phyloP scores from a whole-genome alignment of 2,888 invertebrate species.

The Phasia obesa region DNA sequence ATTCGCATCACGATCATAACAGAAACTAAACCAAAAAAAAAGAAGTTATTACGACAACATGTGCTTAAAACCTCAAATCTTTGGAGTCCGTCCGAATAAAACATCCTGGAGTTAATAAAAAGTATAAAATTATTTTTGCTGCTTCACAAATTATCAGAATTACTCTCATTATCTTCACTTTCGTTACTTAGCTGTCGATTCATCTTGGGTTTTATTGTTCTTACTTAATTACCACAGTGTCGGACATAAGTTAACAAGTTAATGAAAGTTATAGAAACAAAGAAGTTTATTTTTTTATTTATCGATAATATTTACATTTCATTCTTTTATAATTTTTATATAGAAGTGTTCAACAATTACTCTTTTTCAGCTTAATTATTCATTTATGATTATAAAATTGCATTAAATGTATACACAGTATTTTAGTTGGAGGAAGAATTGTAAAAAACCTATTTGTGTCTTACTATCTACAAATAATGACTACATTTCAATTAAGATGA shows the following conservation, averaged over 20 bases:
- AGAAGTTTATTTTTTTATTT: no score
- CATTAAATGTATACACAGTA: neutral
- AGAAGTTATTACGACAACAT: constrained; percentile 54
- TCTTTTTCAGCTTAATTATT: no score
- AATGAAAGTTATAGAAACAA: no score
- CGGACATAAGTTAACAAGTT: neutral
- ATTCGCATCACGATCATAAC: constrained; percentile 71
- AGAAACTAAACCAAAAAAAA: constrained; percentile 10
- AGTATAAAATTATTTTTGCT: constrained; percentile 35
- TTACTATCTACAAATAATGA: no score
- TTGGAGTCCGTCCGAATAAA: constrained; percentile 55
- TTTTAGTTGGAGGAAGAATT: neutral
- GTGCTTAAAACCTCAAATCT: constrained; percentile 58
- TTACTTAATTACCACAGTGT: neutral
- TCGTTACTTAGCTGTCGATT: constrained; percentile 1
- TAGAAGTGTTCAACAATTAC: no score
- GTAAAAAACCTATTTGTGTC: no score
- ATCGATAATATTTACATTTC: no score
- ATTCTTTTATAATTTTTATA: no score
- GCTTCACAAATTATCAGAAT: constrained; percentile 76
- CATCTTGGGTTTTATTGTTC: constrained; percentile 9
- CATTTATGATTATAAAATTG: neutral
- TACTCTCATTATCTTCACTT: constrained; percentile 71
- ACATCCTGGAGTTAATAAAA: constrained; percentile 74
- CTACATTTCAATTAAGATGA: no score